Conservation (phyloP, 2,113 vertebrate species). For the Podarcis muralis region DNA sequence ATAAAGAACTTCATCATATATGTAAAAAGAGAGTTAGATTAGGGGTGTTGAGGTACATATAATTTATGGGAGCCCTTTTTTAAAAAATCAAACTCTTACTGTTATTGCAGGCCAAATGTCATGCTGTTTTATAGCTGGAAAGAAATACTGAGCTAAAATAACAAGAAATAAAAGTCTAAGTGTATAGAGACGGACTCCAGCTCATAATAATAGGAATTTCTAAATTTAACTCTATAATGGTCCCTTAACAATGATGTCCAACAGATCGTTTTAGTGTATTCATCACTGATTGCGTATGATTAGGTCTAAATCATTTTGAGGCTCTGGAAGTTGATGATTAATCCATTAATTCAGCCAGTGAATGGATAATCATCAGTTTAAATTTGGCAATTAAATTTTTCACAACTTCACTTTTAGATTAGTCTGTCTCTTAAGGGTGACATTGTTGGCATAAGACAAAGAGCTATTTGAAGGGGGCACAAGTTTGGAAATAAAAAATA, state of each 20-base stretch:
- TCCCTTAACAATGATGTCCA: background rate
- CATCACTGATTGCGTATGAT: slow-evolving; percentile 15
- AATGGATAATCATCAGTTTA: slow-evolving; percentile 48
- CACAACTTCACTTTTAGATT: slow-evolving; percentile 36
- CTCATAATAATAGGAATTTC: slow-evolving; percentile 5
- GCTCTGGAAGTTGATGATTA: slow-evolving; percentile 46
- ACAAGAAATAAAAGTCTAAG: background rate
- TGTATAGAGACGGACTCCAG: no score
- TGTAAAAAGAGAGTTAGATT: background rate
- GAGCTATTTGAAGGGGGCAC: slow-evolving; percentile 10
- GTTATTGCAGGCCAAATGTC: background rate
- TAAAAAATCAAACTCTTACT: background rate
- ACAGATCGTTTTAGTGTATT: background rate
- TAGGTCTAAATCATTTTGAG: slow-evolving; percentile 23
- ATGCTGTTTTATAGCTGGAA: background rate
- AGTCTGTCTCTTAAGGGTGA: slow-evolving; percentile 43
- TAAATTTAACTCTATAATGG: background rate
- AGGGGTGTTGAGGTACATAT: no score
- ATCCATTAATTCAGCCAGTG: slow-evolving; percentile 44
- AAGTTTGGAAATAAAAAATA: background rate
- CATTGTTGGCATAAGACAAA: slow-evolving; percentile 41
- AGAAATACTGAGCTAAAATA: background rate
- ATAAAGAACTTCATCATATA: background rate
- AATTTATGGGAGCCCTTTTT: no score
- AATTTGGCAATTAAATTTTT: slow-evolving; percentile 47